These are phyloP conservation scores for Drosophila diplacantha DNA, from an alignment of 2,888 invertebrate species.

Conservation along the genomic window DNA sequence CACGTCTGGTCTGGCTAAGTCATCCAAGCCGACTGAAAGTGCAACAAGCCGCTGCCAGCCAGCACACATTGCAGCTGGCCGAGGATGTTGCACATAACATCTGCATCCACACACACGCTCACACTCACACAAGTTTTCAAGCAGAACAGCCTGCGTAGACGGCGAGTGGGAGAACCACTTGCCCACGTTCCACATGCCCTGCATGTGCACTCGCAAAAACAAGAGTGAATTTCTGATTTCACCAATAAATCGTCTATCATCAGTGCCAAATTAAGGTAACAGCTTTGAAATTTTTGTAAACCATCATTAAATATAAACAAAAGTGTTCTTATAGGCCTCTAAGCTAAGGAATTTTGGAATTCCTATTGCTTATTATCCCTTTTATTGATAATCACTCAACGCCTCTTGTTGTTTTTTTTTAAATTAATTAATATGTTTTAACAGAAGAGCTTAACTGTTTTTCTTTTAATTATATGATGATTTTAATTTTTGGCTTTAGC, in stretches of 20 bases:
- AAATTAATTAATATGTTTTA: too few relatives aligned
- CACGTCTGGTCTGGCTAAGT: slow-evolving; percentile 37
- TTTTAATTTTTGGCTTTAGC: too few relatives aligned
- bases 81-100: slow-evolving; percentile 29
- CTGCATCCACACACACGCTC: slow-evolving; percentile 13
- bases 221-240: not conserved
- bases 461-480: too few relatives aligned
- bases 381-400: too few relatives aligned
- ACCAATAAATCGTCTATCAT: not conserved
- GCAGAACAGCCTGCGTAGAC: slow-evolving; percentile 54
- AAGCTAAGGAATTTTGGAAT: too few relatives aligned
- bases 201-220: slow-evolving; percentile 10
- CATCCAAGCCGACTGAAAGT: slow-evolving; percentile 29
- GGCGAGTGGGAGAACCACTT: slow-evolving; percentile 66
- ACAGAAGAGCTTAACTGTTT: too few relatives aligned
- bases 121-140: slow-evolving; percentile 6
- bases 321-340: too few relatives aligned
- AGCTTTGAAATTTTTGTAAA: not conserved
- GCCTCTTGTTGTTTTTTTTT: too few relatives aligned
- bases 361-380: too few relatives aligned
- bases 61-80: slow-evolving; percentile 10
- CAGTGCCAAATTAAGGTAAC: not conserved
- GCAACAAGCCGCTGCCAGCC: slow-evolving; percentile 20
- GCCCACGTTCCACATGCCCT: slow-evolving; percentile 35
- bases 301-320: not conserved